Evolutionary conservation across 2,888 invertebrate genomes (phyloP).

Genomic region (Cheiracanthium punctorium): DNA sequence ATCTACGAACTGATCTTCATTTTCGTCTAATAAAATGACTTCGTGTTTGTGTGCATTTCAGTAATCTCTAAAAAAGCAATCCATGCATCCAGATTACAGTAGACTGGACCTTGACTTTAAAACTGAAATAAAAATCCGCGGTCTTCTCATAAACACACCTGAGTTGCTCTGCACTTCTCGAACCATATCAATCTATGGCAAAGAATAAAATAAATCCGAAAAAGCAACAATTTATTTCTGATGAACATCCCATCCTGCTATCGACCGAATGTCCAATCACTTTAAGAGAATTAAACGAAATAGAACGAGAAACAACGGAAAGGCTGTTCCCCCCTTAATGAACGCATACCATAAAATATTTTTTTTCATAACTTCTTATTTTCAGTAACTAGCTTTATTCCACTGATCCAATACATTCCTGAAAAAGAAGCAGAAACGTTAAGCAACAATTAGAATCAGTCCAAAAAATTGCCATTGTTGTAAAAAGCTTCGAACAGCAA

Average conservation of each 20-base stretch:
- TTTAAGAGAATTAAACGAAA: background rate
- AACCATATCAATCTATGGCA: background rate
- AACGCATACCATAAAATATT: background rate
- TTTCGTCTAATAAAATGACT: no score
- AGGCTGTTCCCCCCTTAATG: background rate
- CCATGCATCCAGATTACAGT: no score
- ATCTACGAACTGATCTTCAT: no score
- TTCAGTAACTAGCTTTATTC: constrained; percentile 10
- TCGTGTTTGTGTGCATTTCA: no score
- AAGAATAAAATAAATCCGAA: no score
- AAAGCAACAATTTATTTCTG: constrained; percentile 1
- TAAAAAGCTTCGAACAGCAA: constrained; percentile 10
- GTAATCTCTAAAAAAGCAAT: no score
- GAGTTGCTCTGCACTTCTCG: no score
- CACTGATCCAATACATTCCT: background rate
- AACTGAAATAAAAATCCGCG: no score
- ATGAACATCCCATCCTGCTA: background rate
- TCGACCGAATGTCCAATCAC: background rate
- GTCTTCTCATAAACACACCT: no score
- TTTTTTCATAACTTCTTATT: constrained; percentile 9
- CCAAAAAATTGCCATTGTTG: constrained; percentile 10
- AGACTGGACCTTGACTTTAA: no score
- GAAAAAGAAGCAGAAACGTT: background rate
- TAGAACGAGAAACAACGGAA: background rate
- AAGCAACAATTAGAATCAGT: constrained; percentile 4